Percentiles rank a stretch among this genome's conserved stretches.
Evolutionary conservation across 1,140 invertebrate genomes (phyloP).

Genomic region (roundworm (Caenorhabditis elegans)): DNA sequence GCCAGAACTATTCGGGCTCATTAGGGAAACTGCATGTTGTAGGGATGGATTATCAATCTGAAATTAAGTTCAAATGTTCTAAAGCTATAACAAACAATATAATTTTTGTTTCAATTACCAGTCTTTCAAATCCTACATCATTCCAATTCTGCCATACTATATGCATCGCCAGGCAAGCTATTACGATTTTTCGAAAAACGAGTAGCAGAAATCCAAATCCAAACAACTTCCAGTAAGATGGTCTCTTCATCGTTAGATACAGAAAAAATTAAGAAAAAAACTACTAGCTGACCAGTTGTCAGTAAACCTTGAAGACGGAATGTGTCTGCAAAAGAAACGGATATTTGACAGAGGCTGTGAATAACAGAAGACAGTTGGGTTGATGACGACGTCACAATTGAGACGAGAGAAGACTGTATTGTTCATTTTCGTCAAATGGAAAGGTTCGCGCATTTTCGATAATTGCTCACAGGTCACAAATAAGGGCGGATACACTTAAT

Average conservation of each 20-base stretch:
- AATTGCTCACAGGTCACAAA: conserved; percentile 14
- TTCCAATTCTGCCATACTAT: conserved; percentile 36
- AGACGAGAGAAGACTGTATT: background rate
- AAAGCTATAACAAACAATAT: background rate
- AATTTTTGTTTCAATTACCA: background rate
- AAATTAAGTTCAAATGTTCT: background rate
- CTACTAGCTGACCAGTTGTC: background rate
- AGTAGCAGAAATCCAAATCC: conserved; percentile 27
- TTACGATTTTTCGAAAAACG: conserved; percentile 38
- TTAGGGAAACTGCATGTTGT: background rate
- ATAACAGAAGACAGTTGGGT: background rate
- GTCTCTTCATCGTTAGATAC: background rate
- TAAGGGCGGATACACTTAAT: background rate
- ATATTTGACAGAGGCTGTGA: background rate
- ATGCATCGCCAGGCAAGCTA: conserved; percentile 39
- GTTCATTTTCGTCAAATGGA: conserved; percentile 11
- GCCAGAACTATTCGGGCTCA: conserved; percentile 3
- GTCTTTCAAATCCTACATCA: conserved; percentile 37
- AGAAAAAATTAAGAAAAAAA: background rate
- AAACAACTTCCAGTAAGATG: background rate
- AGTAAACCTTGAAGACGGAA: background rate
- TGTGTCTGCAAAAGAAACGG: background rate
- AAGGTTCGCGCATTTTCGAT: background rate
- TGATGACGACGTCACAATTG: background rate
- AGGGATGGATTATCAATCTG: conserved; percentile 27